Conservation (phyloP, 2,113 vertebrate genomes). For the Gobio gobio region DNA sequence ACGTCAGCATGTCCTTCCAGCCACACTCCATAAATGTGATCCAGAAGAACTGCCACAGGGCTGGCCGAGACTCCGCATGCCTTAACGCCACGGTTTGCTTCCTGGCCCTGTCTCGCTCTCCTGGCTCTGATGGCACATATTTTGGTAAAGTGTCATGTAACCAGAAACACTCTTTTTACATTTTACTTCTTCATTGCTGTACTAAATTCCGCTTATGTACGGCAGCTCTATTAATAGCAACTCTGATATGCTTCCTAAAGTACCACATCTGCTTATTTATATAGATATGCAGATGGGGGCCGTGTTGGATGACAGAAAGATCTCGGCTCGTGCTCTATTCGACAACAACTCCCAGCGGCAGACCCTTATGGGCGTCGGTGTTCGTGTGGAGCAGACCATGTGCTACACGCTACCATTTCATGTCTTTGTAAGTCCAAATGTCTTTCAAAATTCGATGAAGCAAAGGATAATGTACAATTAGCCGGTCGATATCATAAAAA, state of each 20-base stretch:
- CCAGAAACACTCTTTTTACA: not conserved
- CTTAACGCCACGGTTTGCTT: conserved; percentile 85
- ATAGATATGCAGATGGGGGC: conserved; percentile 80
- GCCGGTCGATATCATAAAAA: not conserved
- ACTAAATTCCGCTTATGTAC: not conserved
- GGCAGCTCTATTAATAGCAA: not conserved
- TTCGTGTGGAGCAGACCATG: conserved; percentile 71
- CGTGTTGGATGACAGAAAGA: conserved; percentile 84
- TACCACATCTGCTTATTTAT: not conserved
- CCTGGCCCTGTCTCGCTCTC: conserved; percentile 73
- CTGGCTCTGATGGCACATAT: conserved; percentile 63
- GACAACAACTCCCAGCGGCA: conserved; percentile 83
- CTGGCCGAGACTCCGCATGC: conserved; percentile 81
- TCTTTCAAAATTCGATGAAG: conserved; percentile 1
- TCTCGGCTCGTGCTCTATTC: conserved; percentile 83
- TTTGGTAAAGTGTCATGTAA: conserved; percentile 72
- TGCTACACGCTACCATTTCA: conserved; percentile 87
- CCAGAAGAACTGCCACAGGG: conserved; percentile 82
- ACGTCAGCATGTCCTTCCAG: conserved; percentile 77
- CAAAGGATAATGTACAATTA: conserved; percentile 31
- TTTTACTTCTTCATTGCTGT: not conserved
- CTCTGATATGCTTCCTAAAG: not conserved
- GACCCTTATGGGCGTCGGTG: conserved; percentile 68
- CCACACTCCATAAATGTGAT: conserved; percentile 87
- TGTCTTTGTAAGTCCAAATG: conserved; percentile 81